These are phyloP conservation scores for Pseudorasbora parva DNA, from an alignment of 2,113 vertebrate genomes.

Conservation along the genomic window DNA sequence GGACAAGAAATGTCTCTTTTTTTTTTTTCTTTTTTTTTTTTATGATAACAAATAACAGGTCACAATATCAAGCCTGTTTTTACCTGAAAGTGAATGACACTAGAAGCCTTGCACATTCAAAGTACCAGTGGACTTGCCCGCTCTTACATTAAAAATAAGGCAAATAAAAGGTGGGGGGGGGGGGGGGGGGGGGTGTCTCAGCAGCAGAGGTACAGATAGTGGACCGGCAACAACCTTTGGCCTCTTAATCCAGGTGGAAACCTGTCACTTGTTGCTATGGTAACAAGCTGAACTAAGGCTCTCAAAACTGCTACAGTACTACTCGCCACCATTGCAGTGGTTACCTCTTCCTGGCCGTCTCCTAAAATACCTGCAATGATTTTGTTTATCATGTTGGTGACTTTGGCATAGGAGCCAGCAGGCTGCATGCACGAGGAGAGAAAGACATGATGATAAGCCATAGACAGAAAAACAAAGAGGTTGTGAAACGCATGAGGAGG, in stretches of 20 bases:
- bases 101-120: too few relatives aligned
- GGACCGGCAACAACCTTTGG: conserved; percentile 26
- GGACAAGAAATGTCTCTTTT: too few relatives aligned
- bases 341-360: conserved; percentile 51
- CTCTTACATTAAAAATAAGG: too few relatives aligned
- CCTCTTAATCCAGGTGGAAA: conserved; percentile 18
- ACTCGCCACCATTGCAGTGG: conserved; percentile 9
- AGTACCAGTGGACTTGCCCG: too few relatives aligned
- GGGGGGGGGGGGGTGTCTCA: background rate
- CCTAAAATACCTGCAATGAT: conserved; percentile 57
- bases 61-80: too few relatives aligned
- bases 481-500: conserved; percentile 15
- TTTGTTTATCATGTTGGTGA: conserved; percentile 54
- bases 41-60: too few relatives aligned
- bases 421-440: conserved; percentile 44
- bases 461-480: conserved; percentile 4
- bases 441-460: conserved; percentile 6
- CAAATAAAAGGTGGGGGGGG: background rate
- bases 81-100: too few relatives aligned
- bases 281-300: conserved; percentile 20
- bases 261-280: conserved; percentile 25
- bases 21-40: too few relatives aligned
- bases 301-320: conserved; percentile 13
- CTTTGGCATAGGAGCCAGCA: conserved; percentile 47
- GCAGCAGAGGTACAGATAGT: background rate